Conservation (phyloP, 1,140 invertebrate species). For the Sarcophaga bullata region DNA sequence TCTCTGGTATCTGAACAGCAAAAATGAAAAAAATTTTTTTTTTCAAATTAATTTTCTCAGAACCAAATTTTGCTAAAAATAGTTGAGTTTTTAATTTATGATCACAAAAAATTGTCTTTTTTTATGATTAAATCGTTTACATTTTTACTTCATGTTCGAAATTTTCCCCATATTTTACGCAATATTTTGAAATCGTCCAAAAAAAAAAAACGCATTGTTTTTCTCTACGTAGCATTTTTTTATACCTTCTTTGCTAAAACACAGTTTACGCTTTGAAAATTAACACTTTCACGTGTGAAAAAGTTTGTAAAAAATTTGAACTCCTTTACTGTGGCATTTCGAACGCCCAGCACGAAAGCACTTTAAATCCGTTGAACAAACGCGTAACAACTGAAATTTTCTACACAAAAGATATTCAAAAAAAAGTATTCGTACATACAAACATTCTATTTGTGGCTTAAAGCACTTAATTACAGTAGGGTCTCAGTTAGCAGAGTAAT, state of each 20-base stretch:
- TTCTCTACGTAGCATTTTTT: background rate
- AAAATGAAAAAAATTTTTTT: background rate
- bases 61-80: conserved; percentile 35
- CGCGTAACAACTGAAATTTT: conserved; percentile 33
- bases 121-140: background rate
- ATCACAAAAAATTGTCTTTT: background rate
- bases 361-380: conserved; percentile 11
- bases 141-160: background rate
- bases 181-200: conserved; percentile 6
- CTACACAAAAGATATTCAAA: background rate
- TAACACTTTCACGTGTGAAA: conserved; percentile 23
- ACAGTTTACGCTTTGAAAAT: background rate
- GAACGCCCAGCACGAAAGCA: conserved; percentile 24
- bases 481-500: background rate
- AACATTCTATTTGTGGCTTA: conserved; percentile 8
- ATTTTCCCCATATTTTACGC: background rate
- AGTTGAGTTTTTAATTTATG: conserved; percentile 28
- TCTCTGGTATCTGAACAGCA: conserved; percentile 16
- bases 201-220: background rate
- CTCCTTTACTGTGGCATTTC: conserved; percentile 12
- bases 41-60: conserved; percentile 23
- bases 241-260: background rate
- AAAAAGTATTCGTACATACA: background rate
- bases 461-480: background rate
- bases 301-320: background rate